Conservation (phyloP, 2,797 vertebrate species). For the Zenarchopterus dispar region DNA sequence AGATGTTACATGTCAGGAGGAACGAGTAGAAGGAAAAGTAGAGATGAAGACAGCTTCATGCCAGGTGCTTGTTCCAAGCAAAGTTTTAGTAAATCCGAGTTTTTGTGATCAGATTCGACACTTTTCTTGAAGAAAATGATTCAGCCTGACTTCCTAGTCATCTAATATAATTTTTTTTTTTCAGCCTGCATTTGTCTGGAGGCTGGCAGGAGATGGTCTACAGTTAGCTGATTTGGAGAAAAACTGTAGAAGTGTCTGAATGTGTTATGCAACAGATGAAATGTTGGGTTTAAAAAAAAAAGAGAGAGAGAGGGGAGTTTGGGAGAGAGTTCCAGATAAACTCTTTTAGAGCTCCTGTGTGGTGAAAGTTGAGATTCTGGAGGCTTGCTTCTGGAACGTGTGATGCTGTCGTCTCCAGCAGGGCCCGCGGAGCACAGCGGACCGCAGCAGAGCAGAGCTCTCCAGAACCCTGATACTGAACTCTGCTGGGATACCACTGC, state of each 20-base stretch:
- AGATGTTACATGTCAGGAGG: slow-evolving; percentile 5
- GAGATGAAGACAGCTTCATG: slow-evolving; percentile 54
- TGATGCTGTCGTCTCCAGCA: slow-evolving; percentile 65
- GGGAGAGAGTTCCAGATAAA: slow-evolving; percentile 5
- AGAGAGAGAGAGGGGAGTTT: neutral
- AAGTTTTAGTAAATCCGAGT: slow-evolving; percentile 27
- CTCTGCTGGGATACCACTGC: slow-evolving; percentile 48
- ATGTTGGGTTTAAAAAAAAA: neutral
- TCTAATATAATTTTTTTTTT: neutral
- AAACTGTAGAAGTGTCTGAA: slow-evolving; percentile 9
- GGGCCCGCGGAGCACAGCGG: slow-evolving; percentile 73
- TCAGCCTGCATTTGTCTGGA: slow-evolving; percentile 6
- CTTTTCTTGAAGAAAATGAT: slow-evolving; percentile 20
- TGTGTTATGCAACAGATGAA: slow-evolving; percentile 10
- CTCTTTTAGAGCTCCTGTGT: slow-evolving; percentile 33
- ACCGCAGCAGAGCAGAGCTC: slow-evolving; percentile 47
- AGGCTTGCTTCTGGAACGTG: slow-evolving; percentile 14
- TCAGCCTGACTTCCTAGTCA: neutral
- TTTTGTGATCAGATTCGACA: slow-evolving; percentile 33
- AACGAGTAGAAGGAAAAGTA: slow-evolving; percentile 11
- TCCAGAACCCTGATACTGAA: slow-evolving; percentile 61
- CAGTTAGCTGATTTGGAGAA: slow-evolving; percentile 1
- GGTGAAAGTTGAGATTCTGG: slow-evolving; percentile 27
- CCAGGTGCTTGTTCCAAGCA: slow-evolving; percentile 71
- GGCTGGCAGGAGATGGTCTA: slow-evolving; percentile 11